Percentiles rank a stretch among this genome's conserved stretches.
These are phyloP conservation scores for Clarias platycephalus DNA, from an alignment of 2,797 vertebrate species.

Conservation along the genomic window DNA sequence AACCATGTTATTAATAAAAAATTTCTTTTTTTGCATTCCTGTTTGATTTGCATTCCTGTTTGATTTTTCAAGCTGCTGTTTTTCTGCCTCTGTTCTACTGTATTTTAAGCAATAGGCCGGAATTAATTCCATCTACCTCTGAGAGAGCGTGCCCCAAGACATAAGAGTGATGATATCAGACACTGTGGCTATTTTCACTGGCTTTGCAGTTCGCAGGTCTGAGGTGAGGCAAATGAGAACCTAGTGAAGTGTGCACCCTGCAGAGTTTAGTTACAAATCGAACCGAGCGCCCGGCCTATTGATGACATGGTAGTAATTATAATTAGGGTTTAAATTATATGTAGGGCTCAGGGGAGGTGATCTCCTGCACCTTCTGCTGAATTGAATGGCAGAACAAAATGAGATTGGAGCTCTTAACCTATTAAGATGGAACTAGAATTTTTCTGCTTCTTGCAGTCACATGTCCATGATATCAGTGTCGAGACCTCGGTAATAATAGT, in stretches of 20 bases:
- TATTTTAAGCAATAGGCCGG: constrained; percentile 69
- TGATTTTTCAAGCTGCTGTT: not conserved
- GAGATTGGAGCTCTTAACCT: not conserved
- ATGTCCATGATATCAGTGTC: not conserved
- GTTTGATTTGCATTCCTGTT: not conserved
- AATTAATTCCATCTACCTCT: constrained; percentile 74
- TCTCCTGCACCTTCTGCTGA: not conserved
- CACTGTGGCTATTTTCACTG: constrained; percentile 63
- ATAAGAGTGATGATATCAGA: constrained; percentile 74
- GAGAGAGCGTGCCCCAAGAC: constrained; percentile 76
- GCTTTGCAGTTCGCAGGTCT: constrained; percentile 74
- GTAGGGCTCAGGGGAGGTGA: not conserved
- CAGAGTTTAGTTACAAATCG: not conserved
- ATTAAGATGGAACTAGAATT: not conserved
- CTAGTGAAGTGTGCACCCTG: not conserved
- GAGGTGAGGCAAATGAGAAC: constrained; percentile 65
- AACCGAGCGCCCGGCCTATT: not conserved
- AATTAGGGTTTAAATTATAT: constrained; percentile 1
- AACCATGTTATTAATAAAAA: not conserved
- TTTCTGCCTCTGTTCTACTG: not conserved
- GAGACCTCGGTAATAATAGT: not conserved
- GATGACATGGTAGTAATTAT: not conserved
- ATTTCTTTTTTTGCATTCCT: no score
- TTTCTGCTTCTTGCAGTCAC: not conserved
- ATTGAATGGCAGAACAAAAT: not conserved